phyloP scores from a whole-genome alignment of 2,888 invertebrate genomes.

The Antheraea yamamai region DNA sequence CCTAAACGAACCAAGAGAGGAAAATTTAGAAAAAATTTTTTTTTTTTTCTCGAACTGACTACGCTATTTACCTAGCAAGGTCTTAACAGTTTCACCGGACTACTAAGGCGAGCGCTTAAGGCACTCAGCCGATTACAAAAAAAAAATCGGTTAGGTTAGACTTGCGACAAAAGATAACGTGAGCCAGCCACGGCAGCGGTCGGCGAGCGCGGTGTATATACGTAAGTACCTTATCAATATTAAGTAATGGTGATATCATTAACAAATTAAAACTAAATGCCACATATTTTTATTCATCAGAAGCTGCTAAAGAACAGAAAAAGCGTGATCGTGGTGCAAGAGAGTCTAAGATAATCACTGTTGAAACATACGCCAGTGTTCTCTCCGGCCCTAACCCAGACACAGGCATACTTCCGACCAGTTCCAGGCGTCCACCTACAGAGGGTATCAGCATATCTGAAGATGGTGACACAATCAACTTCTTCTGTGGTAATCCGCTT shows the following conservation, averaged over 20 bases:
- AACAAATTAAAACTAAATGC: neutral
- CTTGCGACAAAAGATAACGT: no score
- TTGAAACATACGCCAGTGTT: conserved; percentile 89
- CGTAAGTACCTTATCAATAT: no score
- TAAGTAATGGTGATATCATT: neutral
- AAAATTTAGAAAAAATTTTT: no score
- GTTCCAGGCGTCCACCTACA: conserved; percentile 82
- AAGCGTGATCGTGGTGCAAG: conserved; percentile 86
- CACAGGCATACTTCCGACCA: conserved; percentile 83
- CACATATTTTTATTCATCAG: conserved; percentile 38
- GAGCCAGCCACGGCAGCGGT: no score
- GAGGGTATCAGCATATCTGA: conserved; percentile 55
- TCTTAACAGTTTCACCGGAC: no score
- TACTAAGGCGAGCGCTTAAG: no score
- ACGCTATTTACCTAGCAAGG: no score
- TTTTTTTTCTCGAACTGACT: no score
- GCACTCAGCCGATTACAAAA: no score
- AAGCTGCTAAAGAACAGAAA: conserved; percentile 69
- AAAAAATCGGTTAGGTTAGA: no score
- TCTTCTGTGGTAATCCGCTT: conserved; percentile 97
- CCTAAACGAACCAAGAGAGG: no score
- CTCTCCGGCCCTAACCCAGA: conserved; percentile 78
- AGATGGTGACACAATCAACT: conserved; percentile 84
- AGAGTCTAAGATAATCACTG: conserved; percentile 86
- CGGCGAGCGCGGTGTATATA: no score